Conservation (phyloP, 2,113 vertebrate species). For the Callorhinus ursinus region DNA sequence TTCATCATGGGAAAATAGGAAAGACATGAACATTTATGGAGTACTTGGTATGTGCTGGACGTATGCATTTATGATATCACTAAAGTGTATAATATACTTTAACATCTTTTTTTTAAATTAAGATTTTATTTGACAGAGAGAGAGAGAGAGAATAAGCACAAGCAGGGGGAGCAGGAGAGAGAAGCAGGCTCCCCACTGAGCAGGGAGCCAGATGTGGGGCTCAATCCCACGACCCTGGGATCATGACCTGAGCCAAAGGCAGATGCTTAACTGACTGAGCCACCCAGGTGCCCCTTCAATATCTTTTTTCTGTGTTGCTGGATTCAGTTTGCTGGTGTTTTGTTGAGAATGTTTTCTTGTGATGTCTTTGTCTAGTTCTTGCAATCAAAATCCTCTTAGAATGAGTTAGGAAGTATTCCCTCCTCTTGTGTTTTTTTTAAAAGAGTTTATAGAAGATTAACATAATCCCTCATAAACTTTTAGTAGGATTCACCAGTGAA, state of each 20-base stretch:
- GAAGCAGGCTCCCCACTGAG: too few species aligned
- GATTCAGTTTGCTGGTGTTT: background rate
- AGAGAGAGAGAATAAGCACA: too few species aligned
- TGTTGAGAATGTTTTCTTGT: background rate
- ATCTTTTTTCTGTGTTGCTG: background rate
- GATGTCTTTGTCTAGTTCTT: background rate
- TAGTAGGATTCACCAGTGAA: background rate
- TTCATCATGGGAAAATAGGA: background rate
- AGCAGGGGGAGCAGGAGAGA: too few species aligned
- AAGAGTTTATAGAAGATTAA: background rate
- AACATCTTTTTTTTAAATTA: background rate
- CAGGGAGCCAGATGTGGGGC: too few species aligned
- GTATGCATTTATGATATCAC: background rate
- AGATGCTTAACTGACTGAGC: too few species aligned
- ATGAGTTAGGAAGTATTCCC: background rate
- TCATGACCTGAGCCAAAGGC: too few species aligned
- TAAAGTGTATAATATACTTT: background rate
- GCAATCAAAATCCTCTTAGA: background rate
- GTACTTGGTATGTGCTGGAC: background rate
- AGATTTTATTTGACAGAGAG: too few species aligned
- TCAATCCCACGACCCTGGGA: too few species aligned
- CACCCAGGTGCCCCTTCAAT: too few species aligned
- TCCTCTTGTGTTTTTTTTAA: background rate
- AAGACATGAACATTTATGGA: background rate
- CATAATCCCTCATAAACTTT: background rate